Conservation (phyloP, 2,113 vertebrate species). For the Forbesichthys agassizii region DNA sequence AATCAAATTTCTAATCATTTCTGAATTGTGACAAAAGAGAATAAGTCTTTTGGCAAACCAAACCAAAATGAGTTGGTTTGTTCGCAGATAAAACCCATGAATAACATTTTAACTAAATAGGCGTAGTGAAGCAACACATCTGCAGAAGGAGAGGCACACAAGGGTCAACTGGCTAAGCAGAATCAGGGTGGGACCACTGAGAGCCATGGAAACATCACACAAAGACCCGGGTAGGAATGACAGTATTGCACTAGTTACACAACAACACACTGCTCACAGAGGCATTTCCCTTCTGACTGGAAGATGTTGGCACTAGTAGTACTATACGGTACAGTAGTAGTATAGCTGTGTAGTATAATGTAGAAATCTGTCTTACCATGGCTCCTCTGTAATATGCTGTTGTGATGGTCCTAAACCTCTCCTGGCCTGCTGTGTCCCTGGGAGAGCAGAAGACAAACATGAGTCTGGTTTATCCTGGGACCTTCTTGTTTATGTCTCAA, state of each 20-base stretch:
- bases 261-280: neutral
- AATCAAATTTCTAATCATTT: no score
- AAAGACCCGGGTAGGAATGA: neutral
- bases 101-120: no score
- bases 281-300: no score
- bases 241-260: neutral
- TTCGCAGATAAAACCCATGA: no score
- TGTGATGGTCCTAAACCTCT: slow-evolving; percentile 91
- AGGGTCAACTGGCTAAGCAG: neutral
- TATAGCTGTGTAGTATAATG: no score
- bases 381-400: slow-evolving; percentile 93
- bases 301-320: no score
- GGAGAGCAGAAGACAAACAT: neutral
- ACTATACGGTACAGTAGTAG: no score
- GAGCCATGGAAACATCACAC: neutral
- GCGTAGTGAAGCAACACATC: neutral
- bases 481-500: no score
- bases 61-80: no score
- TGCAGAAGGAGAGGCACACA: neutral
- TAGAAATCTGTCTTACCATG: slow-evolving; percentile 77
- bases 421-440: slow-evolving; percentile 92
- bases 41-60: no score
- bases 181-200: neutral
- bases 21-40: no score
- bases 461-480: neutral